Base-by-base conservation (phyloP, 2,888 invertebrate species). In the Acronicta alni region DNA sequence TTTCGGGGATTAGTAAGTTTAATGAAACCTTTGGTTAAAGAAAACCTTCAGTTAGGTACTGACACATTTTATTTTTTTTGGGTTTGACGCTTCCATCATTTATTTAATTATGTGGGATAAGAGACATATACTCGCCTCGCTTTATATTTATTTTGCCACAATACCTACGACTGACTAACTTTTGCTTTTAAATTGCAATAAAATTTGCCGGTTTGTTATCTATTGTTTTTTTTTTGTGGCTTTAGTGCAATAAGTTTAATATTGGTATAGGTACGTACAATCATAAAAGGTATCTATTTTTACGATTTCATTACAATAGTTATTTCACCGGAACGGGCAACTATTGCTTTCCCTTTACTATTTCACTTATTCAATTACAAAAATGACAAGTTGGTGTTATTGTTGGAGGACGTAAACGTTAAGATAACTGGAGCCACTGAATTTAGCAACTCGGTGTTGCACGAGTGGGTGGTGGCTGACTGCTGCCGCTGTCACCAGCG, bases 371-470 rank as follows among this genome's bases (percentile, higher is more conserved):
- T 78, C 79, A 83, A 86, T 87, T 84, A 86, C 82, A 84, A 82
- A 87, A 88, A 86, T 86, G 63, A 80, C 67, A 77, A 80, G 79
- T 70, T 76, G 61, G 57, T 77, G 67, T 79, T 77, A 86, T 88
- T 85, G 87, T 87, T 82, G 80, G 80, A 80, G 76, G 84, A 80
- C 74, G 63, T 82, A 83, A 87, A 83, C 83, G 80, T 82, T 82
- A 84, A 66, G 89, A 81, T 86, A 89, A 89, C 72, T 89, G 84
- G 86, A 85, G 66, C 83, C 86, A 87, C 75, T 72, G 84, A 84
- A 85, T 93, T 87, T 86, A 82, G 93, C 91, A 92, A 93, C 83
- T 78, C 72, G 77, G 74, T 89, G 83, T 92, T 91, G 89, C 91
- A 83, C 81, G 82, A 83, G 80, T 79, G 75, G 67, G 80, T 80